Evolutionary conservation across 1,140 invertebrate genomes (phyloP).

Genomic region (Acromyrmex heyeri): DNA sequence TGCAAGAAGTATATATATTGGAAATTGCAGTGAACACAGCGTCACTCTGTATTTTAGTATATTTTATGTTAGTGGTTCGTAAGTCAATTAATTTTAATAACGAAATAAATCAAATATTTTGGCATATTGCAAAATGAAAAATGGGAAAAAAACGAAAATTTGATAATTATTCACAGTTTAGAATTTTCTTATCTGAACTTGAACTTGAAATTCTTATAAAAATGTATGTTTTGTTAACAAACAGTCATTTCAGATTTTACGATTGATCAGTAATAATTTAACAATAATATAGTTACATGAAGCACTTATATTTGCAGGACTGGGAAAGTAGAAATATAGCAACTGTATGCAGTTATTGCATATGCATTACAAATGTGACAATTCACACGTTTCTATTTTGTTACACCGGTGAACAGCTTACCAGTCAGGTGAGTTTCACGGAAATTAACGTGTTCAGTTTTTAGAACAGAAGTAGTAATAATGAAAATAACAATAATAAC

Average conservation of each 20-base stretch:
- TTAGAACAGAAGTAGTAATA: background rate
- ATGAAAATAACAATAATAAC: background rate
- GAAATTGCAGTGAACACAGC: conserved; percentile 77
- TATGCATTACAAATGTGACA: conserved; percentile 68
- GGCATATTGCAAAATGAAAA: too few relatives aligned
- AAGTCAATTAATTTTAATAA: conserved; percentile 13
- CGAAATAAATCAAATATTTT: background rate
- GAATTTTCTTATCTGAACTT: background rate
- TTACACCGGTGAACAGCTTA: conserved; percentile 75
- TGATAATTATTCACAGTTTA: background rate
- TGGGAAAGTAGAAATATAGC: conserved; percentile 64
- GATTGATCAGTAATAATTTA: conserved; percentile 1
- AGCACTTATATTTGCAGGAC: conserved; percentile 67
- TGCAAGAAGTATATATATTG: conserved; percentile 76
- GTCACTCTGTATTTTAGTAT: conserved; percentile 77
- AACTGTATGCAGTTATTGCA: conserved; percentile 56
- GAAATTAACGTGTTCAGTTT: background rate
- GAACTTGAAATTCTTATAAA: background rate
- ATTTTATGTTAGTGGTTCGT: conserved; percentile 73
- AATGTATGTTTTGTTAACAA: background rate
- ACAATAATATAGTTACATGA: background rate
- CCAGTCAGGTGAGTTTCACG: conserved; percentile 66
- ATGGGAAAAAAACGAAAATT: conserved; percentile 34
- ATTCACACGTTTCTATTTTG: conserved; percentile 79
- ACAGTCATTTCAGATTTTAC: background rate